A percentile compares a stretch with the other conserved stretches of the same genome.
Conservation (phyloP, 92 coral and sea anemone species). For the Epizoanthus stellaris region DNA sequence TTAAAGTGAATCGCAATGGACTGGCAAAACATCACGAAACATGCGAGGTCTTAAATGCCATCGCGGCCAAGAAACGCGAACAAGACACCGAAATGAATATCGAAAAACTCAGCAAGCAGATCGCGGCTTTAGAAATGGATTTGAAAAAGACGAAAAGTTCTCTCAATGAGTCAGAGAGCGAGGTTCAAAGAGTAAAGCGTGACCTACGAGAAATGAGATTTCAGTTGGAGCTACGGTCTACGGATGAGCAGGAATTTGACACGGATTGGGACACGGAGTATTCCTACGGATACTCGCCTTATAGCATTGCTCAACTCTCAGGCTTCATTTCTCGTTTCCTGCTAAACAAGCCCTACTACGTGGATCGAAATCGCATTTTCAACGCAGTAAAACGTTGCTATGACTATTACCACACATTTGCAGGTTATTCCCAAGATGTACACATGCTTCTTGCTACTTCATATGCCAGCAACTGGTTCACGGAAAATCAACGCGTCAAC, state of each 20-base stretch:
- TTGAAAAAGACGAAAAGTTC: slow-evolving; percentile 84
- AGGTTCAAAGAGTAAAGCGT: slow-evolving; percentile 83
- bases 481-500: slow-evolving; percentile 89
- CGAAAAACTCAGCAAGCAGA: slow-evolving; percentile 82
- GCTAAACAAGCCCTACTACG: slow-evolving; percentile 89
- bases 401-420: slow-evolving; percentile 92
- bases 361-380: slow-evolving; percentile 95
- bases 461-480: slow-evolving; percentile 98
- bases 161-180: slow-evolving; percentile 82
- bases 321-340: slow-evolving; percentile 81
- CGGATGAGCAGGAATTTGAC: slow-evolving; percentile 73
- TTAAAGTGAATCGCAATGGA: slow-evolving; percentile 71
- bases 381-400: slow-evolving; percentile 97
- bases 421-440: slow-evolving; percentile 97
- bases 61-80: slow-evolving; percentile 69
- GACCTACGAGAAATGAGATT: slow-evolving; percentile 87
- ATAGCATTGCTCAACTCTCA: slow-evolving; percentile 92
- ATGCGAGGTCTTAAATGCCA: slow-evolving; percentile 74
- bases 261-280: slow-evolving; percentile 97
- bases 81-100: slow-evolving; percentile 62
- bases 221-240: slow-evolving; percentile 70
- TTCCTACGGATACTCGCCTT: slow-evolving; percentile 94
- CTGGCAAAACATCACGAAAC: slow-evolving; percentile 79
- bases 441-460: slow-evolving; percentile 95
- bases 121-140: slow-evolving; percentile 89